Percentiles rank a stretch among this genome's conserved stretches.
Conservation (phyloP, 2,113 vertebrate genomes). For the Phylloscopus trochilus region DNA sequence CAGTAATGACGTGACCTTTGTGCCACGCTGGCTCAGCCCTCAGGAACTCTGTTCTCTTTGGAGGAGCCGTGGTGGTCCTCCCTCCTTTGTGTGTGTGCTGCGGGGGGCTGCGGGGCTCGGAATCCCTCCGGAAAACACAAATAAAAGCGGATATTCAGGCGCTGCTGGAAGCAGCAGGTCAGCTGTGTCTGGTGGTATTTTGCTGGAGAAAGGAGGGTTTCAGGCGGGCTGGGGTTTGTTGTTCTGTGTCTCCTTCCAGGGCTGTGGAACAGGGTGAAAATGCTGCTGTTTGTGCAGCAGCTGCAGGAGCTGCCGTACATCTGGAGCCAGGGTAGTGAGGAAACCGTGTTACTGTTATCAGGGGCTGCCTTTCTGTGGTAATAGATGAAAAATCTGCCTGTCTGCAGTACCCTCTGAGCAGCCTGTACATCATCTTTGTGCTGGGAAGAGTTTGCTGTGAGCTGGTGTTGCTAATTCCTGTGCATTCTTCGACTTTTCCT, state of each 20-base stretch:
- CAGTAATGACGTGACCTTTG: background rate
- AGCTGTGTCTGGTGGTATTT: background rate
- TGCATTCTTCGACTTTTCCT: background rate
- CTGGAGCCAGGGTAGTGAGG: background rate
- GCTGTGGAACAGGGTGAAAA: background rate
- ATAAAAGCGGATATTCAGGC: background rate
- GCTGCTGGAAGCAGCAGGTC: background rate
- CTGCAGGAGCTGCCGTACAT: background rate
- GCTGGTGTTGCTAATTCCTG: background rate
- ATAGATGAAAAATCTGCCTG: background rate
- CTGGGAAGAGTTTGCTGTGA: background rate
- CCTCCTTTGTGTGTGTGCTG: conserved; percentile 25
- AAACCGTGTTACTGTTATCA: background rate
- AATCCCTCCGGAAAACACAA: background rate
- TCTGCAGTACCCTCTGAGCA: background rate
- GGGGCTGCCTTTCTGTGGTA: background rate
- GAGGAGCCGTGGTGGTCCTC: background rate
- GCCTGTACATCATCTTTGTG: background rate
- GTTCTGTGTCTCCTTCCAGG: background rate
- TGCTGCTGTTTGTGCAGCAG: background rate
- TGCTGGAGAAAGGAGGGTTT: background rate
- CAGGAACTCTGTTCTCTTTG: background rate
- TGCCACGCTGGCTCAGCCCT: background rate
- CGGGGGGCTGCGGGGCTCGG: background rate
- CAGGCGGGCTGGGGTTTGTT: background rate